Base-by-base conservation (phyloP, 2,113 vertebrate species). In the Scomber scombrus region DNA sequence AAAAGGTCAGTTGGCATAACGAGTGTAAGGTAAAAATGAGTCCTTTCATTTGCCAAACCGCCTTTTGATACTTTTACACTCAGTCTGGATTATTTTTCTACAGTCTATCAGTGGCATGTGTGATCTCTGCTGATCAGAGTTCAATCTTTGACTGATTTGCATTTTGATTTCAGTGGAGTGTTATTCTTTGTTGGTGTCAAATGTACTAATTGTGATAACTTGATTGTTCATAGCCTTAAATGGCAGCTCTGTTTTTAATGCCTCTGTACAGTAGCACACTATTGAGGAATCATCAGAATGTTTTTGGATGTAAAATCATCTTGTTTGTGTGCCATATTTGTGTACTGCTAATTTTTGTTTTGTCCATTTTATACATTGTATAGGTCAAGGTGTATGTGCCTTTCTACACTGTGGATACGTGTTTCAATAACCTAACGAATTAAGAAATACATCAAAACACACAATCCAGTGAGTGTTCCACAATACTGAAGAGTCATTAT, bases 61-160 rank as follows among this genome's bases (percentile, higher is more conserved):
- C 65, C 47, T 84, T 89, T 47, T 60, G 19, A 72, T 61, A 43
- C 19, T 51, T 51, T 23, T 56, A 73, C 49, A 50, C 49, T 58
- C 40, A 60, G 66, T 73, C 49, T 61, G 21, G 60, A 60, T 78
- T 47, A 58, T 78, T 80, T 86, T 90, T 74, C 52, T 76, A 80
- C 58, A 69, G 51, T 43, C 18, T 49, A 18, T 23, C 55, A 21
- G 67, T 75, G 68, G 1, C 15, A 18, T 47, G 18, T 29, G 49
- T 29, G 21, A 7, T 50, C 51, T 72, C 62, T 55, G 31, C 43
- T 26, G 1, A 79, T 84, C 47, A 3, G 26, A 76, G n/a, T 34
- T 61, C 52, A 61, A 9, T 61, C 29, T 21, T 2, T 49, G 21
- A 54, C 11, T 66, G 18, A 49, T 80, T 73, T 74, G 56, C 23